These are phyloP conservation scores for Lota lota DNA, from an alignment of 2,113 vertebrate species.

Conservation along the genomic window DNA sequence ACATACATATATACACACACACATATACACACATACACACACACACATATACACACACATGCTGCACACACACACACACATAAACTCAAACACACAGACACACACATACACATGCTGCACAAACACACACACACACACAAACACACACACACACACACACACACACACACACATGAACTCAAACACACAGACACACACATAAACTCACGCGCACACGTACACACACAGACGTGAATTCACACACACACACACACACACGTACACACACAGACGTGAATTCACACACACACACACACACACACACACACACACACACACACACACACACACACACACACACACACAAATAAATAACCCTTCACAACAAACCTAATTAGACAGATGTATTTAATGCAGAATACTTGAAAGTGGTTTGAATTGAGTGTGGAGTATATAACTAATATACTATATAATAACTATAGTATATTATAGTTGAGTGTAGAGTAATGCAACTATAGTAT, in stretches of 20 bases:
- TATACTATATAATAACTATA: too few relatives aligned
- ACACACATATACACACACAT: too few relatives aligned
- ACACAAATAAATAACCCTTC: too few relatives aligned
- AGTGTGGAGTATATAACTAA: too few relatives aligned
- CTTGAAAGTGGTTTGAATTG: too few relatives aligned
- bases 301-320: not conserved
- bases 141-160: not conserved
- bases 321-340: not conserved
- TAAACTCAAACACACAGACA: not conserved
- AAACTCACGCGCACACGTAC: too few relatives aligned
- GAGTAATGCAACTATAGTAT: too few relatives aligned
- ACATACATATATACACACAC: not conserved
- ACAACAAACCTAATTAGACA: not conserved
- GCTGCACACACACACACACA: not conserved
- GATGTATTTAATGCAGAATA: too few relatives aligned
- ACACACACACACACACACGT: not conserved
- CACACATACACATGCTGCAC: too few relatives aligned
- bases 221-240: not conserved
- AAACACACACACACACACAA: not conserved
- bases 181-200: not conserved
- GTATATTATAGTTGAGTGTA: too few relatives aligned
- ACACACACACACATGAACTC: too few relatives aligned
- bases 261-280: not conserved
- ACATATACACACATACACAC: not conserved
- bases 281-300: not conserved